phyloP scores from a whole-genome alignment of 2,797 vertebrate species.

The Spheniscus humboldti region DNA sequence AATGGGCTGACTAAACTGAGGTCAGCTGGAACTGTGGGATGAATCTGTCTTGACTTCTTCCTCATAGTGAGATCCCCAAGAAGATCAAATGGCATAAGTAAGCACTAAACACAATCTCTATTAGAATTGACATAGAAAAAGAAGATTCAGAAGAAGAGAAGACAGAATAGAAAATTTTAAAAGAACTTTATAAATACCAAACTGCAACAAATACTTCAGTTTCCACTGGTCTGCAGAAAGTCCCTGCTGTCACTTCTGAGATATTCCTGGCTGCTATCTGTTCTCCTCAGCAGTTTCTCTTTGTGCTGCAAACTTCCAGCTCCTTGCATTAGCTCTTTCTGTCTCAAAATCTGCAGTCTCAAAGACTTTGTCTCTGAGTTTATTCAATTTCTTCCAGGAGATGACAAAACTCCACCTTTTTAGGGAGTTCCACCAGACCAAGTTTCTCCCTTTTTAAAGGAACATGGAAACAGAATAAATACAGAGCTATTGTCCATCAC shows the following conservation, averaged over 20 bases:
- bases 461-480: background rate
- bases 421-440: rapidly evolving
- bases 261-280: background rate
- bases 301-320: background rate
- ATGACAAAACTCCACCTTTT: background rate
- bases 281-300: background rate
- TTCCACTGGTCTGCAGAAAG: background rate
- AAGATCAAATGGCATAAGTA: background rate
- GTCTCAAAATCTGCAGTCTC: background rate
- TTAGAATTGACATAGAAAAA: background rate
- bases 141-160: background rate
- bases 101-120: background rate
- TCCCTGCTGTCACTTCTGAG: background rate
- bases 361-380: background rate
- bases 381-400: background rate
- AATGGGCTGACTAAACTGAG: background rate
- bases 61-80: background rate
- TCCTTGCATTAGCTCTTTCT: background rate
- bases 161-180: background rate
- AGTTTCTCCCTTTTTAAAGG: background rate
- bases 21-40: background rate
- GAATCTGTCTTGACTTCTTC: background rate
- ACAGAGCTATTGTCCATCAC: background rate
- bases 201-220: background rate
- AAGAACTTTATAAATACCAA: background rate